Percentiles rank a stretch among this genome's conserved stretches.
These are phyloP conservation scores for Volucella inanis DNA, from an alignment of 2,888 invertebrate species.

Conservation along the genomic window DNA sequence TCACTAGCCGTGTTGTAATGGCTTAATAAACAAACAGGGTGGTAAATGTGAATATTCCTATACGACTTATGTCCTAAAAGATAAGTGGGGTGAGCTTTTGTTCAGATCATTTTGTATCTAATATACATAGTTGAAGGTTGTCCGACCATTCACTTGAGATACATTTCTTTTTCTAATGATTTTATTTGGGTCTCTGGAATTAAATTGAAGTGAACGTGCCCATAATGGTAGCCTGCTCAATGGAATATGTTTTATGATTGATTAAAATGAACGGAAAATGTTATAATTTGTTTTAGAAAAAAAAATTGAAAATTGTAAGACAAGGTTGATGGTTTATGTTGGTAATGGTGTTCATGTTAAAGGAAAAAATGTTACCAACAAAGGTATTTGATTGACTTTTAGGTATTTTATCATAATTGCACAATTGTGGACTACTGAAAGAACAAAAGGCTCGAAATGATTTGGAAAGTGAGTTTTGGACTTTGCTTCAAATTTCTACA, in stretches of 20 bases:
- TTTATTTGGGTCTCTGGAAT: neutral
- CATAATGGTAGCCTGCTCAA: slow-evolving; percentile 45
- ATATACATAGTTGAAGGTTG: slow-evolving; percentile 52
- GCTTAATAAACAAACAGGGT: slow-evolving; percentile 1
- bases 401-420: slow-evolving; percentile 8
- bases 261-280: slow-evolving; percentile 63
- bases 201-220: neutral
- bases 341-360: slow-evolving; percentile 21
- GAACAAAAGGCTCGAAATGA: neutral
- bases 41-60: too few relatives aligned
- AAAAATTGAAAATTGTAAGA: slow-evolving; percentile 44
- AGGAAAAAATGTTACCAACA: too few relatives aligned
- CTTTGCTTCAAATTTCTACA: neutral
- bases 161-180: slow-evolving; percentile 31
- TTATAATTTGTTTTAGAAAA: slow-evolving; percentile 41
- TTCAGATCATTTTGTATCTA: too few relatives aligned
- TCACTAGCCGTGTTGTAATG: slow-evolving; percentile 39
- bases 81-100: too few relatives aligned
- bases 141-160: slow-evolving; percentile 62
- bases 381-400: neutral
- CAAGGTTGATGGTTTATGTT: slow-evolving; percentile 60
- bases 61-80: too few relatives aligned
- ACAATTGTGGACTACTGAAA: neutral
- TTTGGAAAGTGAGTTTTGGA: slow-evolving; percentile 9
- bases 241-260: slow-evolving; percentile 68